phyloP scores from a whole-genome alignment of 2,888 invertebrate species.

The Nezara viridula region DNA sequence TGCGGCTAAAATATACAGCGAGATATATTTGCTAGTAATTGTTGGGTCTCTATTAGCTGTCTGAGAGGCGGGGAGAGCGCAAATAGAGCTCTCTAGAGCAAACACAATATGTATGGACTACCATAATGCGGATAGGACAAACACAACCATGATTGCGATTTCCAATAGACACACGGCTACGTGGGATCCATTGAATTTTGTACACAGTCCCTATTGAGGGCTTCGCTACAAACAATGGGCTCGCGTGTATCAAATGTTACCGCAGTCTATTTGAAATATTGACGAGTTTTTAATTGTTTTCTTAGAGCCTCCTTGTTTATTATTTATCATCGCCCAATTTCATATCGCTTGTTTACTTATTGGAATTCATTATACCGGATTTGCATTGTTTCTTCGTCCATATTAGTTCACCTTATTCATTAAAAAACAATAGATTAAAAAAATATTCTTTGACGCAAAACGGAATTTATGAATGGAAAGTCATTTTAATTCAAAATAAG shows the following conservation, averaged over 20 bases:
- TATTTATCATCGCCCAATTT: neutral
- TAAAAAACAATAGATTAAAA: neutral
- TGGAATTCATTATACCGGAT: neutral
- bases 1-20: constrained; percentile 10
- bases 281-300: constrained; percentile 57
- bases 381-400: neutral
- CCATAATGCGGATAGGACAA: constrained; percentile 54
- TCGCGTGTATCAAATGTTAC: constrained; percentile 37
- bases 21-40: constrained; percentile 43
- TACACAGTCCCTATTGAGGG: constrained; percentile 13
- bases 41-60: constrained; percentile 52
- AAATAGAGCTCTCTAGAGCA: constrained; percentile 40
- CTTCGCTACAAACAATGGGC: neutral
- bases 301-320: constrained; percentile 40
- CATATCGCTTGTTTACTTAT: constrained; percentile 1
- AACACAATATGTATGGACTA: constrained; percentile 56
- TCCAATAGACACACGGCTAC: constrained; percentile 47
- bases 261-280: constrained; percentile 41
- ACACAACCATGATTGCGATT: constrained; percentile 40
- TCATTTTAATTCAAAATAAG: neutral
- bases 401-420: neutral
- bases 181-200: constrained; percentile 51
- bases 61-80: neutral
- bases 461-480: neutral
- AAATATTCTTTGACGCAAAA: neutral